Base-by-base conservation (phyloP, 2,797 vertebrate species). In the Meda fulgida region DNA sequence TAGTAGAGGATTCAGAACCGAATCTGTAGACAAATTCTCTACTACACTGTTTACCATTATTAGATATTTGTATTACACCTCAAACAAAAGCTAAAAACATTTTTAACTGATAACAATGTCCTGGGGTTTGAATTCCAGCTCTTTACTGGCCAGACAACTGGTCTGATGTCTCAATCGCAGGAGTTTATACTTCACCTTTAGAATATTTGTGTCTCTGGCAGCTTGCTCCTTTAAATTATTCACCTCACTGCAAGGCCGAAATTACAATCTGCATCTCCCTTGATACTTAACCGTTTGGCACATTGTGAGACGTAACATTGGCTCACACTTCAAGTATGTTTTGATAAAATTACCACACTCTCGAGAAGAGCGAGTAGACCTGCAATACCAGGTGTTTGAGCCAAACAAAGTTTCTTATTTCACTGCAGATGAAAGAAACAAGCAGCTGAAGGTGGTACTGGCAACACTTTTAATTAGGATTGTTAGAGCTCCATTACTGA, bases 211-310 rank as follows among this genome's bases (percentile, higher is more conserved):
- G 94, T 94, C 90, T 90, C 92, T 92, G 91, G 92, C 93, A 92
- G 93, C 93, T 95, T 95, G 93, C 94, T 95, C 94, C 92, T 89
- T 91, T 95, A 93, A 94, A 94, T 94, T 93, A 95, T 94, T 95
- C 91, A 95, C 89, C 81, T 87, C 38, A 85, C 91, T 93, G 93
- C 92, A 94, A 85, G 86, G 87, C 86, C 89, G 80, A 88, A 83
- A 91, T 91, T 85, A 89, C 86, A 88, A 66, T 86, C 86, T 78
- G 84, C 46, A 65, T 81, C 82, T 85, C 60, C 43, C 78, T 19
- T 8, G 60, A 85, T 85, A 89, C 83, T 86, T 83, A 55, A 58
- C 40, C 38, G 34, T 76, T 85, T 89, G 85, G 89, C 85, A 85
- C 85, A 81, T 78, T 78, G 5, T 46, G 58, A 72, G 80, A 84